These are phyloP conservation scores for Leucophenga montana DNA, from an alignment of 2,888 invertebrate species.

Conservation along the genomic window DNA sequence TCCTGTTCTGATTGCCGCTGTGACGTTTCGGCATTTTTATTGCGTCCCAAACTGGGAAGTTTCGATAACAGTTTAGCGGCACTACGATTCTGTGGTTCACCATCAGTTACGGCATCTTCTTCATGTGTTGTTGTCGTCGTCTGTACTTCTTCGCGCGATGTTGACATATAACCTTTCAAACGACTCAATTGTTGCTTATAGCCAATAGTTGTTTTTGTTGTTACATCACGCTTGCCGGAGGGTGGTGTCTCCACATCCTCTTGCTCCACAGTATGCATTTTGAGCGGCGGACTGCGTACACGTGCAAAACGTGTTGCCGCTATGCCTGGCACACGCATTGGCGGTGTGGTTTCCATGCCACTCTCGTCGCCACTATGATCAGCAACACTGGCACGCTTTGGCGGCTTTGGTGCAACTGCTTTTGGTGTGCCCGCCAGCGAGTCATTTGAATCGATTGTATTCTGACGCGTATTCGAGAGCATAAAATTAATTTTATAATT, in stretches of 20 bases:
- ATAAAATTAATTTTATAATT: conserved; percentile 65
- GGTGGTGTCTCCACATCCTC: conserved; percentile 33
- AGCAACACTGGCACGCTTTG: conserved; percentile 37
- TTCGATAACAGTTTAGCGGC: conserved; percentile 14
- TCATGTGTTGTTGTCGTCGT: background rate
- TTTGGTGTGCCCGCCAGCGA: conserved; percentile 30
- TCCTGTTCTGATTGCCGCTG: conserved; percentile 43
- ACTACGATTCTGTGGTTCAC: background rate
- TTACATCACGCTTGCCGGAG: background rate
- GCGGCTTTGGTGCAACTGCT: background rate
- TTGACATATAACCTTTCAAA: conserved; percentile 29
- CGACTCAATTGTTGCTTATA: conserved; percentile 40
- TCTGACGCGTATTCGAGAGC: conserved; percentile 47
- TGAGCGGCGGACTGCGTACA: conserved; percentile 54
- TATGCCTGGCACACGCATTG: conserved; percentile 53
- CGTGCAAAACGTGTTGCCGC: conserved; percentile 59
- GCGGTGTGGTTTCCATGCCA: conserved; percentile 60
- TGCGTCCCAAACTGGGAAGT: conserved; percentile 12
- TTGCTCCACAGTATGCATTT: conserved; percentile 38
- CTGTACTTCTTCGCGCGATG: conserved; percentile 26
- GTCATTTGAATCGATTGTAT: conserved; percentile 50
- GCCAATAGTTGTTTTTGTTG: conserved; percentile 12
- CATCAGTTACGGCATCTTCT: background rate
- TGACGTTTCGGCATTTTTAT: conserved; percentile 39
- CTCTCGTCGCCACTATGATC: conserved; percentile 62